Percentiles rank a stretch among this genome's conserved stretches.
These are phyloP conservation scores for Pteropus alecto DNA, from an alignment of 2,113 vertebrate species.

Conservation along the genomic window DNA sequence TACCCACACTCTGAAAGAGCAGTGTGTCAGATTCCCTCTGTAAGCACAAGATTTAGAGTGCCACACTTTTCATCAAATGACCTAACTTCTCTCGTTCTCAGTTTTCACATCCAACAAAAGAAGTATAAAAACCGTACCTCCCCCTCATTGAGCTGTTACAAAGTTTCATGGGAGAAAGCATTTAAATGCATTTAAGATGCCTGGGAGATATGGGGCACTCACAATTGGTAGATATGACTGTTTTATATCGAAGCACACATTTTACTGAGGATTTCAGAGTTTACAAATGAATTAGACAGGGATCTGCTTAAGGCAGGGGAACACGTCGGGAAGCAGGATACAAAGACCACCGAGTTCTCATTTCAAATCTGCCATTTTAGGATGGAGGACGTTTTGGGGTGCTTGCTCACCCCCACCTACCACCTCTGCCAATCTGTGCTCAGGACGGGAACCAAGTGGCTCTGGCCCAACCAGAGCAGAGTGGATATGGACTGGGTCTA, in stretches of 20 bases:
- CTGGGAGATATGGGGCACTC: background rate
- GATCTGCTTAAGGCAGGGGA: background rate
- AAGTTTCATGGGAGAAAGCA: background rate
- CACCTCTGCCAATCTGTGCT: background rate
- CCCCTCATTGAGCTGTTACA: background rate
- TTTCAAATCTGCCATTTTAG: background rate
- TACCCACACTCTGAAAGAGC: fast-evolving
- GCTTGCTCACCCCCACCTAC: no score
- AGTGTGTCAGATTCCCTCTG: fast-evolving
- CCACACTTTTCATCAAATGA: background rate
- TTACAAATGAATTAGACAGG: background rate
- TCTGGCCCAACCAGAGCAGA: background rate
- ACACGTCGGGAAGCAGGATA: background rate
- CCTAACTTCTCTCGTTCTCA: background rate
- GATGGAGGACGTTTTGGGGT: no score
- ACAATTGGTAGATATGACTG: background rate
- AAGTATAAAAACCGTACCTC: background rate
- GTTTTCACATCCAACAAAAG: background rate
- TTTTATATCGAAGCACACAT: background rate
- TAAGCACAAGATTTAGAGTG: background rate
- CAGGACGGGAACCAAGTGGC: background rate
- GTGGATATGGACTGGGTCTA: background rate
- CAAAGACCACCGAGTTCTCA: background rate
- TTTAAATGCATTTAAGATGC: background rate
- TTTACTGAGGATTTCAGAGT: background rate